Base-by-base conservation (phyloP, 1,140 invertebrate genomes). In the Matsumurasca onukii region DNA sequence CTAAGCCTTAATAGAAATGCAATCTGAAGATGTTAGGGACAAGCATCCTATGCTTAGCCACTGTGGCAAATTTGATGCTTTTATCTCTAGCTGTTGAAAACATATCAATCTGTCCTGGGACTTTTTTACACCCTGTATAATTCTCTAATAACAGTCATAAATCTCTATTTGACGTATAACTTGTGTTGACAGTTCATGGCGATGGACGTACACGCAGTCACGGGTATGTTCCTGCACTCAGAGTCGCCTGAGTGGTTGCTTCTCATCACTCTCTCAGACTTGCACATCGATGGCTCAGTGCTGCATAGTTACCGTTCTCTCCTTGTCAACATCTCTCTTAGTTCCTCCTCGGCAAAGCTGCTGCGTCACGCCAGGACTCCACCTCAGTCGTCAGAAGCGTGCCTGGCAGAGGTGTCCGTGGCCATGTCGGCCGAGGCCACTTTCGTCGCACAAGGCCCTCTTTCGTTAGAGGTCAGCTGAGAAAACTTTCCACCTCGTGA, bases 171-270 rank as follows among this genome's bases (percentile, higher is more conserved):
- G n/a, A n/a, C n/a, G n/a, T n/a, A n/a, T n/a, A n/a, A n/a, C n/a
- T n/a, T n/a, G n/a, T n/a, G n/a, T n/a, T n/a, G n/a, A 69, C 72
- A 90, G 89, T 93, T 93, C 78, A 90, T 93, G 86, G 90, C 91
- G n/a, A 86, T 96, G 27, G 90, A 93, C 75, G 83, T 95, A 31
- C 88, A 90, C 71, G 93, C 94, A 76, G 85, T 93, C 70, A 92
- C 88, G 68, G 82, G 93, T 12, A 86, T 91, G 72, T 80, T 89
- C 57, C 82, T 92, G 69, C 82, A 85, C 62, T 82, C 84, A 45
- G 80, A 83, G 73, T 80, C 79, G 63, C 87, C 88, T 57, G 87
- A 90, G 24, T 93, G 89, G 85, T 81, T 92, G 20, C 81, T 92
- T 0, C 89, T 92, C 80, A 85, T 88, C 17, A 89, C 88, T 30